Conservation (phyloP, 2,888 invertebrate species). For the Perdita meconis region DNA sequence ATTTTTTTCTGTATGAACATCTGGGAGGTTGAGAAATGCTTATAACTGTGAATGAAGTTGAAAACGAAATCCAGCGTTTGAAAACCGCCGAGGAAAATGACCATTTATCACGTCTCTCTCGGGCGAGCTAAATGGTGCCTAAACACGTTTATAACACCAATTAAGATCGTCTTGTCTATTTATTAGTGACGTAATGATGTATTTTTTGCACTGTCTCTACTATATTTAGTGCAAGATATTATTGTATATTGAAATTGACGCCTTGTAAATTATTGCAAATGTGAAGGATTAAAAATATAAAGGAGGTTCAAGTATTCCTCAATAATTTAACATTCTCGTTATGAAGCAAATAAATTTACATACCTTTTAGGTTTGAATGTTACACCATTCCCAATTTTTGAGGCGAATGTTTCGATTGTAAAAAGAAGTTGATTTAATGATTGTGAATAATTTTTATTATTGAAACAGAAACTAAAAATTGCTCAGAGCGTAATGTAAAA, state of each 20-base stretch:
- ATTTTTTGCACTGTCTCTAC: constrained; percentile 13
- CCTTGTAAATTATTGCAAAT: not conserved
- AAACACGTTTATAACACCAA: constrained; percentile 38
- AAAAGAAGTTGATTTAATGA: too few species aligned
- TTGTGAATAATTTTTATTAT: too few species aligned
- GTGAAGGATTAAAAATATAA: not conserved
- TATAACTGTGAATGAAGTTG: not conserved
- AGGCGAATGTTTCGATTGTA: too few species aligned
- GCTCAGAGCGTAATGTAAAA: too few species aligned
- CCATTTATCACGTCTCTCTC: not conserved
- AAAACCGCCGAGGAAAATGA: constrained; percentile 4
- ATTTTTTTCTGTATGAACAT: too few species aligned
- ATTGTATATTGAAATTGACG: not conserved
- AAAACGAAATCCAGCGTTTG: not conserved
- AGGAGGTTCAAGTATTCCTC: too few species aligned
- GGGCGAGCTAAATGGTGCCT: constrained; percentile 29
- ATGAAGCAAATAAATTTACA: not conserved
- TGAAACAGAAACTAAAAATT: too few species aligned
- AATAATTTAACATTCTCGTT: too few species aligned
- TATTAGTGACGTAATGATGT: constrained; percentile 47
- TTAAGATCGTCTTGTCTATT: constrained; percentile 31
- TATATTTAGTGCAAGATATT: constrained; percentile 1
- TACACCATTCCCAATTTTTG: too few species aligned
- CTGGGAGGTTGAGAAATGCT: too few species aligned
- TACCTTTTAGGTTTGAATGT: too few species aligned